These are phyloP conservation scores for Pan paniscus DNA, from an alignment of 2,113 vertebrate species.

Conservation along the genomic window DNA sequence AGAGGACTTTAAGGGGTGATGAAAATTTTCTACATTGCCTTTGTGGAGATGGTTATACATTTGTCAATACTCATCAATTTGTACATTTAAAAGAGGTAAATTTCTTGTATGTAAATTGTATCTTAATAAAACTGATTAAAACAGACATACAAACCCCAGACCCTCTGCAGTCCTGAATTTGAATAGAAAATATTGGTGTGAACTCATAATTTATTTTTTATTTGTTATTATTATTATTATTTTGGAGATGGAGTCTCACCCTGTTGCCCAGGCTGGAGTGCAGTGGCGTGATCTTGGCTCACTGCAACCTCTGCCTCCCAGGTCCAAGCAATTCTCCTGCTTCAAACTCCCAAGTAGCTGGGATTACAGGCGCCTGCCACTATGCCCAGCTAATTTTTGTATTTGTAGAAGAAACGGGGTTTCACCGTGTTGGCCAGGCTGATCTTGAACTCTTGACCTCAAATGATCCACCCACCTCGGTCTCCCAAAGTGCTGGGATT, in stretches of 20 bases:
- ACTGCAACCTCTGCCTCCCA: background rate
- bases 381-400: background rate
- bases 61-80: background rate
- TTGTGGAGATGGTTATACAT: background rate
- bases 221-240: no score
- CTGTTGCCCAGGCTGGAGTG: no score
- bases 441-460: no score
- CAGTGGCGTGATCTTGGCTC: background rate
- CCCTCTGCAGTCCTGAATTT: background rate
- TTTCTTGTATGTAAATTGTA: background rate
- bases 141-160: background rate
- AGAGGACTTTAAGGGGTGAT: background rate
- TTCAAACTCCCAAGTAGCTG: background rate
- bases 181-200: background rate
- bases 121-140: background rate
- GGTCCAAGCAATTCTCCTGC: background rate
- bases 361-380: background rate
- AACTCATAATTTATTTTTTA: background rate
- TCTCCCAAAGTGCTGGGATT: no score
- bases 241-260: no score
- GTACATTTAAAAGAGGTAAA: background rate
- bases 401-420: background rate
- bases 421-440: background rate
- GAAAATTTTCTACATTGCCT: background rate
- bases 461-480: no score